Conservation (phyloP, 2,888 invertebrate genomes). For the Andrena bicolor region DNA sequence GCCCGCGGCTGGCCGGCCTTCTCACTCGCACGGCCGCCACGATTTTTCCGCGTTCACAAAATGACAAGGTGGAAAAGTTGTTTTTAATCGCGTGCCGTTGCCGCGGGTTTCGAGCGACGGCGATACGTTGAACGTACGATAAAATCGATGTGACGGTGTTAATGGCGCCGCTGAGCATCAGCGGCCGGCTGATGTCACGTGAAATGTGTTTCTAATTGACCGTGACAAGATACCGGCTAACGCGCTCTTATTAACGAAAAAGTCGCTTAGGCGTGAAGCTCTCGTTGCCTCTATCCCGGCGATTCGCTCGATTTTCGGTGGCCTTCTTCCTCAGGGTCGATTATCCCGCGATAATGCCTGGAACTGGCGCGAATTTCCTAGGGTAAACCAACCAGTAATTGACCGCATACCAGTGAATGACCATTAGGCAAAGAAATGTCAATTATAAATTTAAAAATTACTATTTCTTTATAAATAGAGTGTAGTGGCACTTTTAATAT, state of each 20-base stretch:
- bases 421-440: too few relatives aligned
- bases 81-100: too few relatives aligned
- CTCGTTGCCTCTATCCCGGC: not conserved
- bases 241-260: conserved; percentile 63
- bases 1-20: conserved; percentile 16
- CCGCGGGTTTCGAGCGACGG: too few relatives aligned
- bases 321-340: conserved; percentile 44
- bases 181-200: conserved; percentile 47
- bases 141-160: conserved; percentile 61
- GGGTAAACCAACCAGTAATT: too few relatives aligned
- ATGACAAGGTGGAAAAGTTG: too few relatives aligned
- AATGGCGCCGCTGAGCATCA: conserved; percentile 47
- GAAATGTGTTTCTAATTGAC: conserved; percentile 63
- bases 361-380: conserved; percentile 18
- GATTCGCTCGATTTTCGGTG: conserved; percentile 53
- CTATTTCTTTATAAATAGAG: too few relatives aligned
- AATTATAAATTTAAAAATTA: too few relatives aligned
- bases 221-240: conserved; percentile 61
- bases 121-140: not conserved
- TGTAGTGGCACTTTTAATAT: too few relatives aligned
- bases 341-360: conserved; percentile 9
- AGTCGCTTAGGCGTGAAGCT: conserved; percentile 40
- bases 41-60: conserved; percentile 28
- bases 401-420: too few relatives aligned
- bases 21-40: conserved; percentile 4